Evolutionary conservation across 2,113 vertebrate genomes (phyloP).

Genomic region (Ariopsis seemanni): DNA sequence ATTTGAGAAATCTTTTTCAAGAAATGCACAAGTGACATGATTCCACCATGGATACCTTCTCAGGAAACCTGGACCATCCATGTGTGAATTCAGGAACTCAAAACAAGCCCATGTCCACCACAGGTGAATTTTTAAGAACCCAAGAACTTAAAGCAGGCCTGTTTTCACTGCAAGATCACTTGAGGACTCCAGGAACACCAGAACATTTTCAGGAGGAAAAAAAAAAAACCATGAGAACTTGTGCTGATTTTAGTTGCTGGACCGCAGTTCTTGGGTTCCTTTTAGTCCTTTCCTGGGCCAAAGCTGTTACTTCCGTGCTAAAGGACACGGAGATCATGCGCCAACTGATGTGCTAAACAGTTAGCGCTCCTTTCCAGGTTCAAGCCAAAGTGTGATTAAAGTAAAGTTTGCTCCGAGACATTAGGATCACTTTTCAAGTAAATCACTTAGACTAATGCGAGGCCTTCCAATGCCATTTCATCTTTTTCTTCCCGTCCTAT

Average conservation of each 20-base stretch:
- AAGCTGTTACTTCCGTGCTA: no score
- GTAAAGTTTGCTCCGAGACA: slow-evolving; percentile 30
- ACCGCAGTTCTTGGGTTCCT: neutral
- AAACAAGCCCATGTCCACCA: neutral
- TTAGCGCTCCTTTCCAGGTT: neutral
- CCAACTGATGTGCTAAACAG: no score
- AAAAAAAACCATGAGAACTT: no score
- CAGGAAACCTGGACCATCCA: neutral
- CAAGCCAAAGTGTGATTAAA: slow-evolving; percentile 37
- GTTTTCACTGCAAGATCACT: neutral
- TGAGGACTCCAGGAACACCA: neutral
- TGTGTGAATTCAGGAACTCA: neutral
- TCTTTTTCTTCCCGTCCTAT: slow-evolving; percentile 36
- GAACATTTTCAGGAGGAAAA: no score
- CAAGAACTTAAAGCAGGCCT: neutral
- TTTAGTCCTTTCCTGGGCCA: no score
- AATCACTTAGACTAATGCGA: slow-evolving; percentile 49
- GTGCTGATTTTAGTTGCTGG: neutral
- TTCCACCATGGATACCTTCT: neutral
- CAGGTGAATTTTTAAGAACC: neutral
- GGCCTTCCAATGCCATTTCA: slow-evolving; percentile 30
- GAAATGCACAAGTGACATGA: neutral
- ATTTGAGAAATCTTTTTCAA: neutral
- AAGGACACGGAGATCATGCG: no score
- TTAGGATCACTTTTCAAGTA: slow-evolving; percentile 38